These are phyloP conservation scores for Stramonita haemastoma DNA, from an alignment of 2,888 invertebrate genomes.

Conservation along the genomic window DNA sequence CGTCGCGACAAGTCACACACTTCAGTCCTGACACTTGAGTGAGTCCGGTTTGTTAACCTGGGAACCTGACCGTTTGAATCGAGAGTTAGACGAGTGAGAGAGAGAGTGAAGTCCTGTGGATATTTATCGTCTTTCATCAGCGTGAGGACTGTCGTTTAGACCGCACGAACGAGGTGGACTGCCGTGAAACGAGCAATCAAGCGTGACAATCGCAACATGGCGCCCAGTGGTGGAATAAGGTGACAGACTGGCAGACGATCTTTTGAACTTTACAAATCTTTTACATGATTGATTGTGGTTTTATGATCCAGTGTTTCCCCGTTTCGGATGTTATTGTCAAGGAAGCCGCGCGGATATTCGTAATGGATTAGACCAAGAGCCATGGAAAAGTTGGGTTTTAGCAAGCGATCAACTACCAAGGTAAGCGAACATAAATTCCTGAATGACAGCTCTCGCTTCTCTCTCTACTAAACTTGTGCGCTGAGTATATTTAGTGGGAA, in stretches of 20 bases:
- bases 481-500: background rate
- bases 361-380: conserved; percentile 1
- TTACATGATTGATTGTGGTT: background rate
- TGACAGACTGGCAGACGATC: background rate
- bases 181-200: conserved; percentile 8
- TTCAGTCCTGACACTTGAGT: background rate
- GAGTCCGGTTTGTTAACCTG: background rate
- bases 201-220: conserved; percentile 40
- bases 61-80: conserved; percentile 16
- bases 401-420: conserved; percentile 19
- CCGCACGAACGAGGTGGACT: background rate
- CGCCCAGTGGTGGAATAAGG: conserved; percentile 33
- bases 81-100: background rate
- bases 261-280: conserved; percentile 8
- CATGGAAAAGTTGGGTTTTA: conserved; percentile 34
- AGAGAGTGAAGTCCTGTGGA: background rate
- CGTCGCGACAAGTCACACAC: background rate
- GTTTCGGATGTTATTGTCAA: background rate
- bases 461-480: background rate
- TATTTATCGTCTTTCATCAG: background rate
- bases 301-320: background rate
- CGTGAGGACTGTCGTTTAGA: background rate
- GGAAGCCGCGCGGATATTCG: background rate
- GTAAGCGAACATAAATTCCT: conserved; percentile 19
- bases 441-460: background rate